phyloP scores from a whole-genome alignment of 2,888 invertebrate species.

The Eulithis testata region DNA sequence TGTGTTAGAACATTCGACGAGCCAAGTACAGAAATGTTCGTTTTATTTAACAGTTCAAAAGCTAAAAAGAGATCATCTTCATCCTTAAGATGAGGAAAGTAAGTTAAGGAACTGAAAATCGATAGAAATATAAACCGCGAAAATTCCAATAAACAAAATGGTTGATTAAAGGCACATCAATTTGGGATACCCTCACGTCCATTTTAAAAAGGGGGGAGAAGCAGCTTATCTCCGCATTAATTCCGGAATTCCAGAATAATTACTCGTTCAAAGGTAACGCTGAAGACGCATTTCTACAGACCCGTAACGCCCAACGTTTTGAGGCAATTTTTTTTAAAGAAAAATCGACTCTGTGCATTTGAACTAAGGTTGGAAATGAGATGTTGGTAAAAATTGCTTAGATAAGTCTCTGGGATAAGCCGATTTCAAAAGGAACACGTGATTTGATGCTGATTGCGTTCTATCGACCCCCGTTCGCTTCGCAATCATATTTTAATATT shows the following conservation, averaged over 20 bases:
- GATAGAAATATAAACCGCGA: conserved; percentile 35
- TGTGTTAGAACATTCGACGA: conserved; percentile 8
- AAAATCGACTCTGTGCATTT: conserved; percentile 50
- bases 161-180: conserved; percentile 56
- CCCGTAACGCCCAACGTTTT: conserved; percentile 59
- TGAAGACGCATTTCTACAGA: conserved; percentile 62
- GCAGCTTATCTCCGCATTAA: conserved; percentile 76
- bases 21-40: background rate
- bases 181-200: conserved; percentile 53
- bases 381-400: conserved; percentile 47
- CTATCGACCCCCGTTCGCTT: conserved; percentile 49
- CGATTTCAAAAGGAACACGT: conserved; percentile 80
- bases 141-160: conserved; percentile 42
- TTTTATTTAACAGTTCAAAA: conserved; percentile 6
- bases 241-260: conserved; percentile 79
- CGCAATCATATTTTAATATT: conserved; percentile 81
- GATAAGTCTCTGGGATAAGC: conserved; percentile 72
- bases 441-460: conserved; percentile 80
- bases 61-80: conserved; percentile 9
- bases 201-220: conserved; percentile 52
- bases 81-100: conserved; percentile 4
- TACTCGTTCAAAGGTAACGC: conserved; percentile 77
- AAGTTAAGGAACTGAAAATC: conserved; percentile 18
- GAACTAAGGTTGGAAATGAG: conserved; percentile 53
- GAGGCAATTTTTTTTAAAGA: conserved; percentile 37